Percentiles rank a stretch among this genome's conserved stretches.
Evolutionary conservation across 2,888 invertebrate species (phyloP).

Genomic region (Laspeyria flexula): DNA sequence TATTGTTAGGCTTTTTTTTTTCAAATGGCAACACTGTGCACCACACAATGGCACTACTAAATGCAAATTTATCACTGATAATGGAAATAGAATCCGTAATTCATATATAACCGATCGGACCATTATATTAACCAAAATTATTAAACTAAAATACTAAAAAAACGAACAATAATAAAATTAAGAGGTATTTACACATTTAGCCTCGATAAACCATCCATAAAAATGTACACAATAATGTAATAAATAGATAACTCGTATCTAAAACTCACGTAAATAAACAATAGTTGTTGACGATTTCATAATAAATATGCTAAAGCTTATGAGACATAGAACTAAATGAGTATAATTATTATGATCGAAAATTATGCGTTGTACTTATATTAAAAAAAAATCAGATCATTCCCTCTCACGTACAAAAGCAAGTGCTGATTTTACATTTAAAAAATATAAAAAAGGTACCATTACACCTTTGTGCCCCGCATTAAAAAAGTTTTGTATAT

Average conservation of each 20-base stretch:
- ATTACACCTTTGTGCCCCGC: slow-evolving; percentile 54
- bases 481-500: slow-evolving; percentile 48
- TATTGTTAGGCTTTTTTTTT: slow-evolving; percentile 37
- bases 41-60: slow-evolving; percentile 77
- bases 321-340: slow-evolving; percentile 72
- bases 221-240: slow-evolving; percentile 67
- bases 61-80: slow-evolving; percentile 79
- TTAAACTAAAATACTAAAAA: slow-evolving; percentile 48
- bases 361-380: slow-evolving; percentile 72
- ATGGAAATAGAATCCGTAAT: slow-evolving; percentile 45
- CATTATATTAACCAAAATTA: slow-evolving; percentile 39
- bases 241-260: slow-evolving; percentile 74
- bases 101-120: slow-evolving; percentile 50
- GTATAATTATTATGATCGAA: slow-evolving; percentile 82
- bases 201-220: slow-evolving; percentile 74
- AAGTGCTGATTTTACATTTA: slow-evolving; percentile 40
- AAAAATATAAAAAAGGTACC: slow-evolving; percentile 41
- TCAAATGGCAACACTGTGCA: slow-evolving; percentile 59
- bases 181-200: slow-evolving; percentile 81
- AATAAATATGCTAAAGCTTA: slow-evolving; percentile 81
- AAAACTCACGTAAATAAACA: slow-evolving; percentile 60
- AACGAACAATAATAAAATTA: slow-evolving; percentile 61
- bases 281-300: slow-evolving; percentile 46
- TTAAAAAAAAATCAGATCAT: slow-evolving; percentile 56
- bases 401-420: slow-evolving; percentile 40